These are phyloP conservation scores for Mus minutoides DNA, from an alignment of 2,797 vertebrate species.

Conservation along the genomic window DNA sequence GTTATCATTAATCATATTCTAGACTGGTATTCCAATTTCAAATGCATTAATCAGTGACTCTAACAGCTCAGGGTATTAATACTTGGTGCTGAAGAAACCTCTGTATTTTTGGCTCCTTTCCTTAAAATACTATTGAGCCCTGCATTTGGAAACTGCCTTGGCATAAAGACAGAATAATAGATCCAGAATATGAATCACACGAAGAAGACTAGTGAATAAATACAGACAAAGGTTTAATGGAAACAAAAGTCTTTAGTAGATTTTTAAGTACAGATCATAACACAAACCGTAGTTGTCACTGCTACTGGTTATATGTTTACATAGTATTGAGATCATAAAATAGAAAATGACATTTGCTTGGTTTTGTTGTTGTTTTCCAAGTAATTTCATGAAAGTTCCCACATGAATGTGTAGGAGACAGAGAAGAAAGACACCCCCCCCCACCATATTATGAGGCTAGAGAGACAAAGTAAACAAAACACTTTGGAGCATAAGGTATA, in stretches of 20 bases:
- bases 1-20: background rate
- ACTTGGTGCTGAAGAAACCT: background rate
- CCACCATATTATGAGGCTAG: fast-evolving
- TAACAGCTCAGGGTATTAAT: background rate
- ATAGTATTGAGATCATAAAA: background rate
- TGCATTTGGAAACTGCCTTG: background rate
- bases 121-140: background rate
- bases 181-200: background rate
- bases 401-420: background rate
- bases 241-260: background rate
- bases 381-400: background rate
- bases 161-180: background rate
- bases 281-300: background rate
- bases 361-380: background rate
- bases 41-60: background rate
- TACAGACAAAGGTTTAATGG: background rate
- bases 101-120: background rate
- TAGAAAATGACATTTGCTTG: background rate
- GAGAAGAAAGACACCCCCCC: background rate
- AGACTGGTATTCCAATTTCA: background rate
- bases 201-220: background rate
- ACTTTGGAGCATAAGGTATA: background rate
- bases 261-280: slow-evolving; percentile 6
- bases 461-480: no score
- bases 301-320: background rate